These are phyloP conservation scores for Colaptes auratus DNA, from an alignment of 2,113 vertebrate genomes.

Conservation along the genomic window DNA sequence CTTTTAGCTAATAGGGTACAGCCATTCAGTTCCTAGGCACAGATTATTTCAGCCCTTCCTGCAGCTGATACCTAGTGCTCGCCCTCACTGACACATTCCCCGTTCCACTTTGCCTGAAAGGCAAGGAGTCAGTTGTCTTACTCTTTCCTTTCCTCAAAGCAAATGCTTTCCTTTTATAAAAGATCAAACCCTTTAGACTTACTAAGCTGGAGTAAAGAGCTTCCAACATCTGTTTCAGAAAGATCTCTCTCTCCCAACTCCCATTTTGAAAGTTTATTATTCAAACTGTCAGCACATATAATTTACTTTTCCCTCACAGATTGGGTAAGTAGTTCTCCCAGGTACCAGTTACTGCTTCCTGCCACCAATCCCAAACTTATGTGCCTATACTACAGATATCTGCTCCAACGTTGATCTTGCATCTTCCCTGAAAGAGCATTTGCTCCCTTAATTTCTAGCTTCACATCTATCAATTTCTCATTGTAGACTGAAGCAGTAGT, in stretches of 20 bases:
- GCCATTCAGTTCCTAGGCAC: neutral
- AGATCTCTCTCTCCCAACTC: neutral
- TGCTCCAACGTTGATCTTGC: neutral
- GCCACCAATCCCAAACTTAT: neutral
- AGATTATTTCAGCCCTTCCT: neutral
- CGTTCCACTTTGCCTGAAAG: neutral
- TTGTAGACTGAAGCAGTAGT: neutral
- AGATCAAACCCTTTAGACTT: neutral
- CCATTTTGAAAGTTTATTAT: neutral
- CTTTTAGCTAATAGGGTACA: neutral
- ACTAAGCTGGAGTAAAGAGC: neutral
- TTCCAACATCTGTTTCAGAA: neutral
- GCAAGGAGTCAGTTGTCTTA: neutral
- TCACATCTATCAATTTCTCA: neutral
- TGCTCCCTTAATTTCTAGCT: neutral
- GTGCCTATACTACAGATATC: neutral
- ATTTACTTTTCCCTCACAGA: neutral
- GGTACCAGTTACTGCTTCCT: neutral
- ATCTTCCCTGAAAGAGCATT: neutral
- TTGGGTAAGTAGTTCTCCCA: neutral
- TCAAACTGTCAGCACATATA: neutral
- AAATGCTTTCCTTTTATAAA: neutral
- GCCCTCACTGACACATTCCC: neutral
- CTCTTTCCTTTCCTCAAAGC: neutral
- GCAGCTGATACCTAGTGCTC: neutral